Conservation (phyloP, 2,113 vertebrate species). For the Prietella phreatophila region DNA sequence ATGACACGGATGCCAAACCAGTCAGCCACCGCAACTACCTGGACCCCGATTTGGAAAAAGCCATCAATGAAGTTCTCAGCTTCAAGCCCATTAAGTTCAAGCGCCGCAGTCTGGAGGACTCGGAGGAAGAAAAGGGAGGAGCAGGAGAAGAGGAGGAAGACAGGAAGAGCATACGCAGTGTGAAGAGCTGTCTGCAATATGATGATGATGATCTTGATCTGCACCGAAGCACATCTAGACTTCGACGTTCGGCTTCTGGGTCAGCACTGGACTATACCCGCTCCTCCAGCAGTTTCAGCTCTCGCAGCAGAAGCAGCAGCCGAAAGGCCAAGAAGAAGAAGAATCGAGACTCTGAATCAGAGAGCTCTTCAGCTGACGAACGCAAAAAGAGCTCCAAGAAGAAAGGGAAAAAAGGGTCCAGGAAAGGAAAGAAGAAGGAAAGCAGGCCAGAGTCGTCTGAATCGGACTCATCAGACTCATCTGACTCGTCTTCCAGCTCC, state of each 20-base stretch:
- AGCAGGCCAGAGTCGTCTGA: conserved; percentile 76
- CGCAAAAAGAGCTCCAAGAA: conserved; percentile 74
- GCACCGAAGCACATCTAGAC: conserved; percentile 61
- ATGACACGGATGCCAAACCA: conserved; percentile 63
- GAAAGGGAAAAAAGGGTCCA: conserved; percentile 63
- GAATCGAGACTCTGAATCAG: conserved; percentile 63
- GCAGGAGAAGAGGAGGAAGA: conserved; percentile 60
- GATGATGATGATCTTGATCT: conserved; percentile 63
- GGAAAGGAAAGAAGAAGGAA: conserved; percentile 67
- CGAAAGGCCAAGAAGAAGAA: conserved; percentile 67
- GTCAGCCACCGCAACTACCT: conserved; percentile 84
- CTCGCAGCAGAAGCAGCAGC: conserved; percentile 61
- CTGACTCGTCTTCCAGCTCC: conserved; percentile 65
- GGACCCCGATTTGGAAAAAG: conserved; percentile 91
- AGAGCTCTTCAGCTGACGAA: conserved; percentile 68
- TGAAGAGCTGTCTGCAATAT: conserved; percentile 53
- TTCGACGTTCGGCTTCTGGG: conserved; percentile 76
- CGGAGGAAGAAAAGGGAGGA: conserved; percentile 64
- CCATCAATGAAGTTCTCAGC: conserved; percentile 93
- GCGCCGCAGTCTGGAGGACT: conserved; percentile 82
- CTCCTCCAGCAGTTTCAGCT: conserved; percentile 64
- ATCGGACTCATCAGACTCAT: conserved; percentile 67
- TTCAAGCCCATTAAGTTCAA: conserved; percentile 85
- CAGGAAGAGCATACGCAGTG: conserved; percentile 67
- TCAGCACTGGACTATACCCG: conserved; percentile 75